Percentiles rank a stretch among this genome's conserved stretches.
These are phyloP conservation scores for Protodeltote pygarga DNA, from an alignment of 2,888 invertebrate genomes.

Conservation along the genomic window DNA sequence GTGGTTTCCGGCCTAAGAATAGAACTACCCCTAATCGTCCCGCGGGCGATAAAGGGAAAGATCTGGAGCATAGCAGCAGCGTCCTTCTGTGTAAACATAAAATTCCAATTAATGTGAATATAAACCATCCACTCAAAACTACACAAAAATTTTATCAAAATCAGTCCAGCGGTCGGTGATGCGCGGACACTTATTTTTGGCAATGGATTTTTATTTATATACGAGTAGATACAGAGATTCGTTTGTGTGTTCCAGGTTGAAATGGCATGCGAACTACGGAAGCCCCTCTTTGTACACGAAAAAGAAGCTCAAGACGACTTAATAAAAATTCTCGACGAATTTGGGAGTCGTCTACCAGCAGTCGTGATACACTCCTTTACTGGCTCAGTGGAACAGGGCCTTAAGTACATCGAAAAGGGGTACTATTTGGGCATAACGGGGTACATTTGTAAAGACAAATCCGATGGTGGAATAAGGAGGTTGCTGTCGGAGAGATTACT, in stretches of 20 bases:
- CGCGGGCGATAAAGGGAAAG: no score
- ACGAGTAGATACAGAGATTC: neutral
- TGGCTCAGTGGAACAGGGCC: slow-evolving; percentile 94
- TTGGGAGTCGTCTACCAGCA: slow-evolving; percentile 88
- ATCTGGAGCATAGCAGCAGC: no score
- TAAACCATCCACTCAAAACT: no score
- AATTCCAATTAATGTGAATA: no score
- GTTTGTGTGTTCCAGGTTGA: slow-evolving; percentile 88
- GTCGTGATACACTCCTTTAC: slow-evolving; percentile 97
- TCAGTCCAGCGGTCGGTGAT: no score
- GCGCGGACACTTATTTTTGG: no score
- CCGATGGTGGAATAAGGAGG: slow-evolving; percentile 95
- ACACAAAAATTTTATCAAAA: no score
- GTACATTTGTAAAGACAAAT: slow-evolving; percentile 96
- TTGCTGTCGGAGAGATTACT: slow-evolving; percentile 92
- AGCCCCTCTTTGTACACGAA: slow-evolving; percentile 96
- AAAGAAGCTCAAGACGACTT: slow-evolving; percentile 96
- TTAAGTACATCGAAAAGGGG: slow-evolving; percentile 92
- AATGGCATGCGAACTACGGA: slow-evolving; percentile 94
- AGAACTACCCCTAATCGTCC: no score
- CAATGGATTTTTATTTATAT: no score
- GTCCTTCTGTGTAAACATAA: no score
- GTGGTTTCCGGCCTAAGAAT: no score
- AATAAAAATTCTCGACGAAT: slow-evolving; percentile 89
- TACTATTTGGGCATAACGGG: slow-evolving; percentile 93